Evolutionary conservation across 2,888 invertebrate species (phyloP).

Genomic region (Cryptosula pallasiana): DNA sequence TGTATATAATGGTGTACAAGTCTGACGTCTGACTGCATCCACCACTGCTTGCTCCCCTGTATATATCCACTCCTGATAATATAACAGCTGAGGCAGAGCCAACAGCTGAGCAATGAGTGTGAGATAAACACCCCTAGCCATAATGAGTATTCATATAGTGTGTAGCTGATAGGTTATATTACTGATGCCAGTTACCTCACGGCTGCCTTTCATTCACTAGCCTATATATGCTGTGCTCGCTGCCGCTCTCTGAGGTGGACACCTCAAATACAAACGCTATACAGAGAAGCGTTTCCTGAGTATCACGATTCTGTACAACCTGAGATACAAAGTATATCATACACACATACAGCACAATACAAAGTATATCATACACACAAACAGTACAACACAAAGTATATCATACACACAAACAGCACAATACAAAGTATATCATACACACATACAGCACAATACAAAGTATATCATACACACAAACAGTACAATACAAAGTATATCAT

Average conservation of each 20-base stretch:
- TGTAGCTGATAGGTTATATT: not conserved
- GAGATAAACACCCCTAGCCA: not conserved
- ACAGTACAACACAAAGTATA: too few species aligned
- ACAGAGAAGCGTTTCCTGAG: conserved; percentile 94
- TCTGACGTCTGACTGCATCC: too few species aligned
- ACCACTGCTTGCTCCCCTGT: too few species aligned
- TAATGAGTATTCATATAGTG: not conserved
- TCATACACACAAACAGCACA: too few species aligned
- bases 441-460: too few species aligned
- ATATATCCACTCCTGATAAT: too few species aligned
- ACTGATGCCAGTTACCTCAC: too few species aligned
- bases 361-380: not conserved
- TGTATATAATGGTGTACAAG: too few species aligned
- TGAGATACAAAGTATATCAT: conserved; percentile 56
- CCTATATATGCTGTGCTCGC: conserved; percentile 97
- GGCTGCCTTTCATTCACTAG: conserved; percentile 62
- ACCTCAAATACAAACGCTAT: conserved; percentile 99
- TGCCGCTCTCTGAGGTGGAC: conserved; percentile 94
- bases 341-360: not conserved
- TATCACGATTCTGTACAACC: conserved; percentile 97
- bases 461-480: not conserved
- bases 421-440: too few species aligned
- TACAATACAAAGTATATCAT: not conserved
- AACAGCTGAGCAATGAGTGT: not conserved
- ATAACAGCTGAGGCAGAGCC: too few species aligned